A percentile compares a stretch with the other conserved stretches of the same genome.
Conservation (phyloP, 2,113 vertebrate genomes). For the Oxygymnocypris stewartii region DNA sequence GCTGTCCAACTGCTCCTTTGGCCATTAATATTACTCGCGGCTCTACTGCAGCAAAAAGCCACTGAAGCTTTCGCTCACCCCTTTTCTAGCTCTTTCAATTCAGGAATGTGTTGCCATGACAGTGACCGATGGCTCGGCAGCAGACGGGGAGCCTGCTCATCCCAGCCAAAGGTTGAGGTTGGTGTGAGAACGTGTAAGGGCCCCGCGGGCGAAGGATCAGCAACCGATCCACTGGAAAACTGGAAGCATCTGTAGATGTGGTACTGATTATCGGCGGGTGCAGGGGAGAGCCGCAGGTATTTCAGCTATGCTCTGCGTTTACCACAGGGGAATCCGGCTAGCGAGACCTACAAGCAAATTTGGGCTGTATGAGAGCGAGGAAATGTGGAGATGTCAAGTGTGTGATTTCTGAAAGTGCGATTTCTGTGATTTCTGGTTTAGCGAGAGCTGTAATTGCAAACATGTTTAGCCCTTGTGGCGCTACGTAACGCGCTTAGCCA, state of each 20-base stretch:
- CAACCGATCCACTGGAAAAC: conserved; percentile 53
- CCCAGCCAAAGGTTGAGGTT: conserved; percentile 16
- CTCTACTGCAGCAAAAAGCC: conserved; percentile 26
- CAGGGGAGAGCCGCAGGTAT: conserved; percentile 61
- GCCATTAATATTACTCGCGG: conserved; percentile 32
- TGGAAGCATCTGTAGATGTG: conserved; percentile 60
- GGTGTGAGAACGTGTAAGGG: conserved; percentile 28
- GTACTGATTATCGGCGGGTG: conserved; percentile 69
- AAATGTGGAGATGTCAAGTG: conserved; percentile 42
- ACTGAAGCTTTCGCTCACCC: conserved; percentile 3
- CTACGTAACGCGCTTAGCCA: not conserved
- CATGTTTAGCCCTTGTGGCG: not conserved
- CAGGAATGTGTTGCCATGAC: conserved; percentile 53
- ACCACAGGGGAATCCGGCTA: conserved; percentile 39
- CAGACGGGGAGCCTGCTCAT: conserved; percentile 19
- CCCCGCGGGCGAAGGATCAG: conserved; percentile 32
- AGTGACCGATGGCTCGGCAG: conserved; percentile 19
- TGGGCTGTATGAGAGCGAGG: conserved; percentile 21
- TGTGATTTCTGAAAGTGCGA: conserved; percentile 13
- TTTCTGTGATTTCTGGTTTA: not conserved
- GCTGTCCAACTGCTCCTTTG: conserved; percentile 40
- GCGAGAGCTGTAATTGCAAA: conserved; percentile 5
- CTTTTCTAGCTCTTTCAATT: conserved; percentile 32
- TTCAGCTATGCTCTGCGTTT: conserved; percentile 59
- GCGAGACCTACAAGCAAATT: not conserved